Base-by-base conservation (phyloP, 1,140 invertebrate genomes). In the Drosophila tsacasi region DNA sequence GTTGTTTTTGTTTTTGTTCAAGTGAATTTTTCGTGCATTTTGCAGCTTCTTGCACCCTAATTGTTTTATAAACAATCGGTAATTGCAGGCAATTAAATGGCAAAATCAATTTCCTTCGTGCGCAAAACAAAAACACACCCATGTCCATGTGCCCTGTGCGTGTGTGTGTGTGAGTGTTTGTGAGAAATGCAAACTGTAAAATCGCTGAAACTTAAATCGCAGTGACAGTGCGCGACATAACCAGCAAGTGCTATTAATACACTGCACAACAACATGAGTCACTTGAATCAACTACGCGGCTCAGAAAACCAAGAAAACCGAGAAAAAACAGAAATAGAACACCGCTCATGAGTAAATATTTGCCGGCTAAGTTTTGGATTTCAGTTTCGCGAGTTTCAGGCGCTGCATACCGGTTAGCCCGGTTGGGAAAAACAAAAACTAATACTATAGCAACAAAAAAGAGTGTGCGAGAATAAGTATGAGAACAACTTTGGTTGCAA, bases 341-440 rank as follows among this genome's bases (percentile, higher is more conserved):
- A 32, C 27, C 13, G 21, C 21, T 2, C 23, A n/a, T 21, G 23
- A n/a, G 54, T 57, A 66, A 66, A 63, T 63, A 63, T 66, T 80
- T 83, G 81, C 76, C 76, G 81, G 81, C 64, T 60, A 37, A 55
- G 50, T 52, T 52, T 52, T 52, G 54, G 19, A 39, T 57, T 57
- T 57, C 12, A 57, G 54, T 57, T 57, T 57, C 65, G 58, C 23
- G 27, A 76, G 65, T 81, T 81, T 21, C 15, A 23, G 15, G 52
- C 76, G 63, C 50, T 76, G 74, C 69, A 76, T 83, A 84, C 81
- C 81, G 81, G 81, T 83, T 83, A 80, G 58, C 63, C 64, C 64
- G 60, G 60, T 76, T 59, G 57, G 46, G 30, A 44, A 44, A 17
- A 30, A 42, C 4, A 37, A 23, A 39, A n/a, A 39, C 15, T 39